A percentile compares a stretch with the other conserved stretches of the same genome.
Conservation (phyloP, 2,113 vertebrate genomes). For the Muntiacus muntjak region DNA sequence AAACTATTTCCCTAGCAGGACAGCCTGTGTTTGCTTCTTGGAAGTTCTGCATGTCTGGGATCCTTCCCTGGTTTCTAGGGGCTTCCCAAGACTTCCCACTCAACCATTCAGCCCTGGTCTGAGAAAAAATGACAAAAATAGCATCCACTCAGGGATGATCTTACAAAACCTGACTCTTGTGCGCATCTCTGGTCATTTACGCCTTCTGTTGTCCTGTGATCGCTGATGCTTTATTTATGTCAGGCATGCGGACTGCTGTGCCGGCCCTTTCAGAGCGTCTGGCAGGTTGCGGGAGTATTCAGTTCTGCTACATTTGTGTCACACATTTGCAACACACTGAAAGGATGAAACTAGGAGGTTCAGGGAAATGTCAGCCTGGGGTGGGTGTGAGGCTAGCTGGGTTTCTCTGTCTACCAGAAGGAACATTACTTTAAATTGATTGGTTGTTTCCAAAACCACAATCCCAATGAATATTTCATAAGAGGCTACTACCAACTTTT, state of each 20-base stretch:
- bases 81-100: constrained; percentile 61
- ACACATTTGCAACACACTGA: constrained; percentile 4
- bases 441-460: constrained; percentile 41
- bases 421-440: constrained; percentile 41
- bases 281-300: constrained; percentile 17
- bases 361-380: constrained; percentile 55
- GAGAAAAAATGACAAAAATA: constrained; percentile 69
- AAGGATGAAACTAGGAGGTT: constrained; percentile 46
- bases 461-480: constrained; percentile 35
- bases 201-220: constrained; percentile 36
- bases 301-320: constrained; percentile 28
- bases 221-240: constrained; percentile 67
- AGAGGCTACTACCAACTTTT: constrained; percentile 14
- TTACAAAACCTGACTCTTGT: constrained; percentile 62
- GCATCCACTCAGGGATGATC: constrained; percentile 61
- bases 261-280: neutral
- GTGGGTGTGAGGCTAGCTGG: constrained; percentile 20
- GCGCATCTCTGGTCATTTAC: neutral
- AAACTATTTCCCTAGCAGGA: constrained; percentile 61
- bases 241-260: constrained; percentile 1
- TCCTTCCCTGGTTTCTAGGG: constrained; percentile 43
- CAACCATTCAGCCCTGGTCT: constrained; percentile 63
- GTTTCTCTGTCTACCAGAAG: neutral
- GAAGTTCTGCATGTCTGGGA: constrained; percentile 65
- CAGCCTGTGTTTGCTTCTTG: constrained; percentile 55